These are phyloP conservation scores for Brachypterus glaber DNA, from an alignment of 2,888 invertebrate species.

Conservation along the genomic window DNA sequence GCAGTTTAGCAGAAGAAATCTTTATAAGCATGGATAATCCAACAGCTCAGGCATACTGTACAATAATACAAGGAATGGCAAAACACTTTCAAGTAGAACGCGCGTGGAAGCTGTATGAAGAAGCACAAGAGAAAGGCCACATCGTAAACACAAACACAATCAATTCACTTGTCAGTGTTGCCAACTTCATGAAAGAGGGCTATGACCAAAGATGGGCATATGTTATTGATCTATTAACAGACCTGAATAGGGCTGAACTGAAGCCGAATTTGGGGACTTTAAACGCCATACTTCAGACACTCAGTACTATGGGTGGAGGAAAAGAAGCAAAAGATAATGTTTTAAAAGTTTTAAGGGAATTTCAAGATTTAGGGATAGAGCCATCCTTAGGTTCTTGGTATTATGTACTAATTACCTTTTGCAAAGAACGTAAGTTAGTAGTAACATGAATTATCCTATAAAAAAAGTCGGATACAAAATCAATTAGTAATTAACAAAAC, in stretches of 20 bases:
- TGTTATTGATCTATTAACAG: slow-evolving; percentile 49
- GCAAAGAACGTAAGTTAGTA: slow-evolving; percentile 60
- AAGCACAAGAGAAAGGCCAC: slow-evolving; percentile 56
- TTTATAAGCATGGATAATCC: slow-evolving; percentile 63
- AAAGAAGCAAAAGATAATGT: slow-evolving; percentile 40
- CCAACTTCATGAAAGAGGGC: slow-evolving; percentile 56
- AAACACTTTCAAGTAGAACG: slow-evolving; percentile 62
- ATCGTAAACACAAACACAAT: slow-evolving; percentile 56
- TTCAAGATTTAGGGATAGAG: slow-evolving; percentile 55
- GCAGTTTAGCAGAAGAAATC: slow-evolving; percentile 63
- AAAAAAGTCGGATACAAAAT: too few relatives aligned
- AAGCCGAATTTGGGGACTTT: slow-evolving; percentile 59
- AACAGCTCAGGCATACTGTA: slow-evolving; percentile 59
- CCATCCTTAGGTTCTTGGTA: slow-evolving; percentile 71
- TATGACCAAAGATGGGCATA: slow-evolving; percentile 54
- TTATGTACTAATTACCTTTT: slow-evolving; percentile 59
- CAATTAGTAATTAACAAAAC: too few relatives aligned
- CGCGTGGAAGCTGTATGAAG: slow-evolving; percentile 54
- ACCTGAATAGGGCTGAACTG: slow-evolving; percentile 50
- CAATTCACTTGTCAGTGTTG: slow-evolving; percentile 56
- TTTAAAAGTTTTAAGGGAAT: slow-evolving; percentile 51
- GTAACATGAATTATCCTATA: too few relatives aligned
- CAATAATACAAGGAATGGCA: slow-evolving; percentile 73
- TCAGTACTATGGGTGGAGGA: slow-evolving; percentile 42
- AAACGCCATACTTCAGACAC: slow-evolving; percentile 49